Evolutionary conservation across 2,797 vertebrate species (phyloP).

Genomic region (Cynopterus sphinx): DNA sequence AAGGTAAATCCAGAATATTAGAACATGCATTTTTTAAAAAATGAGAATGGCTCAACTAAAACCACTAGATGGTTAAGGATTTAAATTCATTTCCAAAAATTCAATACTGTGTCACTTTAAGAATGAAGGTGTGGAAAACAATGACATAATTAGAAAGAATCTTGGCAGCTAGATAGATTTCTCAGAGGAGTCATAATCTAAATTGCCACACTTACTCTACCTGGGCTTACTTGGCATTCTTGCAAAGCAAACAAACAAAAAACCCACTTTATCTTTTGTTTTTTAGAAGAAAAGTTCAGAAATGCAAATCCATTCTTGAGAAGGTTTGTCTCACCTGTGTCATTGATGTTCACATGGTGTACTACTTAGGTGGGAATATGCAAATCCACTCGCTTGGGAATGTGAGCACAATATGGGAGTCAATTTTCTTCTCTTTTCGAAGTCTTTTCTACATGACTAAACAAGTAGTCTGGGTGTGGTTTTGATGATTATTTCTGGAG

Average conservation of each 20-base stretch:
- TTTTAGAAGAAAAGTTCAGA: not conserved
- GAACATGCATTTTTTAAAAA: not conserved
- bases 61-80: not conserved
- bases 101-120: not conserved
- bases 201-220: slow-evolving; percentile 64
- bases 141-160: not conserved
- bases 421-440: slow-evolving; percentile 22
- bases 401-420: not conserved
- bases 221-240: not conserved
- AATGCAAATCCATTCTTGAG: not conserved
- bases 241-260: not conserved
- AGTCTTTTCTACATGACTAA: slow-evolving; percentile 49
- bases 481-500: slow-evolving; percentile 56
- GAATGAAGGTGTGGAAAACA: not conserved
- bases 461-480: slow-evolving; percentile 61
- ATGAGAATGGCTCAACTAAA: not conserved
- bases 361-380: not conserved
- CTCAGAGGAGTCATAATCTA: slow-evolving; percentile 67
- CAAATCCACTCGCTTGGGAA: not conserved
- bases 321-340: not conserved
- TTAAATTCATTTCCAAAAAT: slow-evolving; percentile 26
- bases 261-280: not conserved
- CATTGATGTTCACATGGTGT: not conserved
- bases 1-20: not conserved
- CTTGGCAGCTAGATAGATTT: slow-evolving; percentile 16